Base-by-base conservation (phyloP, 2,797 vertebrate species). In the Tympanoctomys barrerae region DNA sequence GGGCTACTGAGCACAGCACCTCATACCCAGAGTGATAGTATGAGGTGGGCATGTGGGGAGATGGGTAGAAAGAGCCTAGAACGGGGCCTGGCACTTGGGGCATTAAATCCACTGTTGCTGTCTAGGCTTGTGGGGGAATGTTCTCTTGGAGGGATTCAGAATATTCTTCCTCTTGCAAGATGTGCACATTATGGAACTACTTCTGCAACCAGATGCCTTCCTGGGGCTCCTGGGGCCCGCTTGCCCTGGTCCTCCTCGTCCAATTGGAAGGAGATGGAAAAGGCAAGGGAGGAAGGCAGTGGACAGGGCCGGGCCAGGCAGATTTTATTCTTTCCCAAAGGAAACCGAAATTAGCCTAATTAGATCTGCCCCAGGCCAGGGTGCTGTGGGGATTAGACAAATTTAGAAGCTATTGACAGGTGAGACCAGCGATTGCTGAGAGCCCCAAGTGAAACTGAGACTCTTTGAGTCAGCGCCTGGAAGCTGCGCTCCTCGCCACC, bases 381-480 rank as follows among this genome's bases (percentile, higher is more conserved):
- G 70, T 71, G 52, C 84, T 46, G 13, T 64, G 89, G 91, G 96
- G 73, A 91, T 61, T 52, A 85, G 93, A 96, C 89, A 84, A 89
- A 98, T 97, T 97, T 97, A 97, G 97, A 96, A 97, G 85, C 79
- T 82, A 87, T 86, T 90, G 96, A 97, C 96, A 96, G 96, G 91
- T 90, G 96, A 94, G 84, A 4, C 7, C 24, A 14, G 90, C 39
- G 1, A 71, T 39, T 3, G 16, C 95, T 75, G 87, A 71, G 33
- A 24, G 87, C 87, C 94, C 42, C 13, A 6, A 78, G 94, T 75
- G 96, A 97, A 97, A 86, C 82, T 61, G 96, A 97, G 97, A 39
- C 7, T 33, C 96, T n/a, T 77, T 89, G 96, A 97, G 95, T 97
- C 97, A 97, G 97, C 78, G 39, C 59, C 96, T 96, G 94, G 94